Evolutionary conservation across 2,113 vertebrate species (phyloP), one percentile per base, ranked within the genome.

Genomic region (Mirza zaza): DNA sequence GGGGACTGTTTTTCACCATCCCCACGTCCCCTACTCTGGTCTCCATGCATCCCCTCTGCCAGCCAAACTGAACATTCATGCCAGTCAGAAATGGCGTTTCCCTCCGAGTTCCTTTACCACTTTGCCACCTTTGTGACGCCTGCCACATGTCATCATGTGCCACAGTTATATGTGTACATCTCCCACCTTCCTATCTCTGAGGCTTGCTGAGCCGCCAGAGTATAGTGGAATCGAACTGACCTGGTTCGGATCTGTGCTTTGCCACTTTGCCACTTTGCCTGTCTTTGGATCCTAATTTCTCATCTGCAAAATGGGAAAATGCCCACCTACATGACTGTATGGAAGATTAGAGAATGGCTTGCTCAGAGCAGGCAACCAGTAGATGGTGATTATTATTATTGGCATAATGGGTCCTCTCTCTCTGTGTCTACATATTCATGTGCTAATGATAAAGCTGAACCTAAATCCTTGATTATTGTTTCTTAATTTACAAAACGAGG

Each of bases 101-200:
- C 20, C 3, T 75, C 10, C 13, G 15, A 86, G 25, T 34, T 55
- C 21, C 57, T 65, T 36, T 29, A 11, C 36, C 68, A n/a, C 21
- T 75, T 27, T 15, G 89, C 32, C n/a, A n/a, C n/a, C 29, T 21
- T 76, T 0, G 27, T 18, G 39, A 50, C 1, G 3, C 5, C 5
- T 21, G 39, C 57, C 20, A 6, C 4, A 1, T 6, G 39, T 23
- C 9, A 29, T 13, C 52, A n/a, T 1, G 59, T 4, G 9, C 67
- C 27, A 2, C 4, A 25, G 8, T 27, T 14, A 21, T 0, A 2
- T 23, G 17, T 4, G n/a, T 10, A n/a, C 6, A 11, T 20, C 12
- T 13, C 57, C 8, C 48, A 6, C 14, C 39, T 55, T 45, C 23
- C 59, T 20, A 77, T 34, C 75, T 50, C 75, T 34, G 18, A 36